Conservation (phyloP, 2,113 vertebrate species). For the Mellivora capensis region DNA sequence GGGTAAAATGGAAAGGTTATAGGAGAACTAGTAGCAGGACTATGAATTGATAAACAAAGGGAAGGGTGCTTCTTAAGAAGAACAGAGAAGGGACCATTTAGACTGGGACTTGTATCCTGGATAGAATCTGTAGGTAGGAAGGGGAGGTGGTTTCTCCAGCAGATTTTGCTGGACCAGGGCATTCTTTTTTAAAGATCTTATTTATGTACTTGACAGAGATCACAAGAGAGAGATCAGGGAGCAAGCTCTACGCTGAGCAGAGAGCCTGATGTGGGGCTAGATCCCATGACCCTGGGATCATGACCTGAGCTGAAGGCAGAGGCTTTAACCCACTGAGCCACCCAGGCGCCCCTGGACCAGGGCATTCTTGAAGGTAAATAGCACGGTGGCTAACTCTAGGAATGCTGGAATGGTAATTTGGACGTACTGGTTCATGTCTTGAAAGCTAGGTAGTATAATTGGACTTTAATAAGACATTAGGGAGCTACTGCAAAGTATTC, state of each 20-base stretch:
- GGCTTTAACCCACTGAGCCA: too few species aligned
- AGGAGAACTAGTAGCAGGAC: not conserved
- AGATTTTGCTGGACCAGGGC: not conserved
- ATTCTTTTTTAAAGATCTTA: not conserved
- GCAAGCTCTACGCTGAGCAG: fast-evolving
- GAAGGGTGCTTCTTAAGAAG: not conserved
- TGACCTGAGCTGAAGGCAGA: too few species aligned
- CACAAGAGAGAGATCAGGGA: too few species aligned
- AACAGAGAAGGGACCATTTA: not conserved
- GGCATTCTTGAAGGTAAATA: not conserved
- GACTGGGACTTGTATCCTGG: not conserved
- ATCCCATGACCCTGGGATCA: too few species aligned
- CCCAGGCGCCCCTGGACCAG: not conserved
- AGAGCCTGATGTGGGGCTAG: too few species aligned
- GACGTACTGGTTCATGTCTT: not conserved
- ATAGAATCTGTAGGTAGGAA: not conserved
- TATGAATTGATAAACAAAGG: not conserved
- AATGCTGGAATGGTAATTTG: not conserved
- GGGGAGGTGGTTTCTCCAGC: not conserved
- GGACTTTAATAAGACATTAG: not conserved
- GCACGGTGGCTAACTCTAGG: not conserved
- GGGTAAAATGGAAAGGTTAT: not conserved
- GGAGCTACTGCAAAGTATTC: not conserved
- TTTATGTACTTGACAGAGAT: too few species aligned
- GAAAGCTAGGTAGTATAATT: not conserved